Evolutionary conservation across 2,113 vertebrate genomes (phyloP), one percentile per base, ranked within the genome.

Genomic region (Lepisosteus osseus): DNA sequence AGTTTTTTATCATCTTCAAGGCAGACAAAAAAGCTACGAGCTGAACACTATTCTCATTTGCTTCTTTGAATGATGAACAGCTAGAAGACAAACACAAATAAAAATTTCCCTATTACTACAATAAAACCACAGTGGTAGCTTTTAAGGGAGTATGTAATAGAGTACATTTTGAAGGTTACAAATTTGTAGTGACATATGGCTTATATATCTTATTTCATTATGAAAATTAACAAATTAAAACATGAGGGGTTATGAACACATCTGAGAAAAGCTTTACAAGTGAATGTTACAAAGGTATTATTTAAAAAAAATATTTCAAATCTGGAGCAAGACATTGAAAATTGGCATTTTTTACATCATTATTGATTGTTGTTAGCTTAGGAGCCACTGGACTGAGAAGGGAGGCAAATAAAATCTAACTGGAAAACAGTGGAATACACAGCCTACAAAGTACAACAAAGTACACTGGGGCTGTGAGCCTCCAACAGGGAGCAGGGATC

Each of bases 331-430:
- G 29, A 71, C 41, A 12, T 12, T 41, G 29, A 61, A 72, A 55
- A 69, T 65, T 54, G 47, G 51, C 61, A 64, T 61, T 72, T 54
- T 64, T 47, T 45, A 13, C 15, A 12, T 40, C 55, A 42, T 54
- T 69, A 72, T 72, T 54, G 43, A 63, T 44, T 14, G 29, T 9
- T 65, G 61, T 11, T 9, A 61, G 57, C n/a, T 29, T 70, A 14
- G 7, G 74, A 67, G 69, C 55, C 56, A 40, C 47, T 9, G 2
- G 9, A 61, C 17, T 72, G 72, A 72, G 12, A 3, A 65, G 68
- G 29, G 69, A 44, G 56, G 66, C 11, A 55, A 74, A 63, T 61
- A 62, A 65, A 61, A 70, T 29, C 74, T 51, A 64, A 62, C 56
- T 41, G 42, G 13, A 9, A 67, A 54, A 64, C 47, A 12, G 54